Percentiles rank a stretch among this genome's conserved stretches.
Conservation (phyloP, 2,888 invertebrate genomes). For the Acanthosepion lycidas region DNA sequence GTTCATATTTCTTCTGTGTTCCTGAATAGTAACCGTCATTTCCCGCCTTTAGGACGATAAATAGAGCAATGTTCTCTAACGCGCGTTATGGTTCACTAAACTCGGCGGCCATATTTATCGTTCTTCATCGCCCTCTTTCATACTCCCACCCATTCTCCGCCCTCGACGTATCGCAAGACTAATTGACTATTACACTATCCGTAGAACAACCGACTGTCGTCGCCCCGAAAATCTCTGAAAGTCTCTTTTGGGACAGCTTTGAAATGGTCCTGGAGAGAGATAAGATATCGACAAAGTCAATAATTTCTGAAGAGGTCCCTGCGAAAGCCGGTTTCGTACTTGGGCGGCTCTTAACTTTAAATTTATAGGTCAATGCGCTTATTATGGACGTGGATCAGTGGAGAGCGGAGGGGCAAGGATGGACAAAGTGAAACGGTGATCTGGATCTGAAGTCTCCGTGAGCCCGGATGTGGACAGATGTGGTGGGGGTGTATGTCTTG, state of each 20-base stretch:
- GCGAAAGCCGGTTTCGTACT: neutral
- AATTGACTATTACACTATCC: neutral
- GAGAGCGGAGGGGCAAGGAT: no score
- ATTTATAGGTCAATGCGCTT: neutral
- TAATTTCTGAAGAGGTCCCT: neutral
- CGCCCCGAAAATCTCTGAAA: neutral
- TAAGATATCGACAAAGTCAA: no score
- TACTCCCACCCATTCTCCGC: neutral
- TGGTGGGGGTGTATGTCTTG: neutral
- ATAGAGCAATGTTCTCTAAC: neutral
- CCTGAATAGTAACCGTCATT: neutral
- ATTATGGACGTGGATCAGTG: neutral
- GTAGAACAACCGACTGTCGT: neutral
- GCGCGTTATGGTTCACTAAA: neutral
- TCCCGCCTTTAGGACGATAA: neutral
- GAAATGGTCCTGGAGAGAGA: no score
- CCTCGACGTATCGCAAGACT: neutral
- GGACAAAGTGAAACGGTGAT: no score
- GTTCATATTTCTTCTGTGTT: neutral
- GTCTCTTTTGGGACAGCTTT: neutral
- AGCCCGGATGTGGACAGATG: neutral
- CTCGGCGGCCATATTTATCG: neutral
- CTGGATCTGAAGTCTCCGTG: no score
- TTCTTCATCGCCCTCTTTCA: neutral
- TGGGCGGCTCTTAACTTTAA: neutral